phyloP scores from a whole-genome alignment of 2,888 invertebrate species.

The Parnassius apollo region DNA sequence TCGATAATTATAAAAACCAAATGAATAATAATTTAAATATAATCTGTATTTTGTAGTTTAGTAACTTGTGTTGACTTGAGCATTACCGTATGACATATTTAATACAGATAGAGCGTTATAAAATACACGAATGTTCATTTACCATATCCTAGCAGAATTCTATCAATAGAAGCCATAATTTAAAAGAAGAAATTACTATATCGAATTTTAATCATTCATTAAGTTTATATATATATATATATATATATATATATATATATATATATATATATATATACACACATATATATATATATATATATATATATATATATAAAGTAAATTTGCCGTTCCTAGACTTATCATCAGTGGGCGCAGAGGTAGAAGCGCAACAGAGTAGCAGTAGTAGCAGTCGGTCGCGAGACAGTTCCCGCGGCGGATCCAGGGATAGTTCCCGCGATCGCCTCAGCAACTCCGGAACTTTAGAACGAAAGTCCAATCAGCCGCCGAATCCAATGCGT shows the following conservation, averaged over 20 bases:
- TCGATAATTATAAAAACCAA: too few species aligned
- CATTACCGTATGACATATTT: too few species aligned
- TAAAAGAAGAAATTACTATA: too few species aligned
- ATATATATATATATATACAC: neutral
- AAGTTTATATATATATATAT: too few species aligned
- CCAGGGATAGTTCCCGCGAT: constrained; percentile 73
- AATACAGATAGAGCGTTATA: too few species aligned
- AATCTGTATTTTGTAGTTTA: too few species aligned
- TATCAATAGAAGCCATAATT: too few species aligned
- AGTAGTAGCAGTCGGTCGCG: constrained; percentile 59
- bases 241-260: neutral
- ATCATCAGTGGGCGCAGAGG: constrained; percentile 88
- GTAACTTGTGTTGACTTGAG: too few species aligned
- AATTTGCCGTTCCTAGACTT: constrained; percentile 78
- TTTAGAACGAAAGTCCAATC: constrained; percentile 64
- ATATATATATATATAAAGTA: neutral
- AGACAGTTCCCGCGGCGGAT: constrained; percentile 72
- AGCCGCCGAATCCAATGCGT: constrained; percentile 78
- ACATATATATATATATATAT: neutral
- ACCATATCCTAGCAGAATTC: too few species aligned
- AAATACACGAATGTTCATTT: too few species aligned
- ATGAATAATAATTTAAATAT: too few species aligned
- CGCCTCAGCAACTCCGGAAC: constrained; percentile 72
- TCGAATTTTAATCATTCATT: too few species aligned
- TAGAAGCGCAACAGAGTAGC: constrained; percentile 69